Evolutionary conservation across 2,797 vertebrate genomes (phyloP), one percentile per base, ranked within the genome.

Genomic region (Rhinophrynus dorsalis): DNA sequence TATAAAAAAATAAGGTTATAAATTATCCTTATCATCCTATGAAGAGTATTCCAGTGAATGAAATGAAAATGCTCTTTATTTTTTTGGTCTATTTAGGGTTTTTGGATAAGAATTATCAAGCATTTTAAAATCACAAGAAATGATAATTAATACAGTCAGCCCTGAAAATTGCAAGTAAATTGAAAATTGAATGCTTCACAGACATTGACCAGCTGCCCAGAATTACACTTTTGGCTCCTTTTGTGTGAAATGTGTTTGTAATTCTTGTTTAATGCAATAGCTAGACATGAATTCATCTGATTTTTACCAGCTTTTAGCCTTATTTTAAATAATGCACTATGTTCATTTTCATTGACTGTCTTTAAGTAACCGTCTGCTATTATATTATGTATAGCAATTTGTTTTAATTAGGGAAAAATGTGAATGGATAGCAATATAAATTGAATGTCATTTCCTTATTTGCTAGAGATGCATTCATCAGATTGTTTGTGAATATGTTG

Each of bases 131-230:
- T 52, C 50, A 9, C 6, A 30, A 52, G 12, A 52, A 23, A 26
- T 30, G 32, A 15, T 32, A 30, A 52, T 30, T 52, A 52, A 30
- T 30, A 32, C 50, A 18, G 26, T 30, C n/a, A 17, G 50, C 50
- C 8, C n/a, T 17, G 30, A n/a, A 52, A 27, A 52, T 52, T 32
- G 27, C 50, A 15, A 52, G 27, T 52, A 52, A 52, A 52, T 52
- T 52, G 26, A 18, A 52, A 52, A 52, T 11, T 15, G n/a, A 52
- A 52, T 52, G 50, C 50, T 52, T 52, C 26, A 52, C 50, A 52
- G 50, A 32, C 26, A 30, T 30, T 52, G 26, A 52, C 50, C 27
- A 52, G 50, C 50, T 52, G 50, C 50, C 50, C 50, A 52, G 50
- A 52, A 52, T 17, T 52, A 30, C 2, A 17, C 13, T 30, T 52